These are phyloP conservation scores for Boulengeromyrus knoepffleri DNA, from an alignment of 2,113 vertebrate species.

Conservation along the genomic window DNA sequence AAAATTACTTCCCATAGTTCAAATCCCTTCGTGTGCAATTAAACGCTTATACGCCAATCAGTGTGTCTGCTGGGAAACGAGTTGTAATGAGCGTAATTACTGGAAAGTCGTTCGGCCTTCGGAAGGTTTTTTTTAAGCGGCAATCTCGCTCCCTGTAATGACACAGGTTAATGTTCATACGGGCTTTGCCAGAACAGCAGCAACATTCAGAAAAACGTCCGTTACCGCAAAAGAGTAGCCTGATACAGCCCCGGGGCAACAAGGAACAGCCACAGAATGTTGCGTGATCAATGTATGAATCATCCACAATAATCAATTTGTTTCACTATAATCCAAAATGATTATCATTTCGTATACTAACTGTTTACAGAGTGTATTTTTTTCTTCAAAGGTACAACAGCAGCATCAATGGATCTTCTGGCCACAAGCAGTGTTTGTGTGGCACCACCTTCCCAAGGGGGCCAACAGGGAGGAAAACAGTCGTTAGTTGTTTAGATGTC, in stretches of 20 bases:
- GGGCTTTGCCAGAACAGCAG: background rate
- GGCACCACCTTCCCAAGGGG: background rate
- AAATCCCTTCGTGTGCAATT: background rate
- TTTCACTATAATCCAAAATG: background rate
- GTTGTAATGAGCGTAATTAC: constrained; percentile 21
- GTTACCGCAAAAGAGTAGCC: background rate
- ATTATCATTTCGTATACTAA: background rate
- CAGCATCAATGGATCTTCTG: background rate
- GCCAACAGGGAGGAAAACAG: background rate
- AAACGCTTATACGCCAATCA: background rate
- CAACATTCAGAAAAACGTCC: background rate
- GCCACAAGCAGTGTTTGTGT: background rate
- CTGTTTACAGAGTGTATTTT: background rate
- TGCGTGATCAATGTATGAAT: background rate
- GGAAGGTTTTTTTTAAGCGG: background rate
- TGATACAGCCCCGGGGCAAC: background rate
- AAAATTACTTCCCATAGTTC: constrained; percentile 4
- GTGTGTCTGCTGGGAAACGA: constrained; percentile 1
- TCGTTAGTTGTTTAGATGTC: background rate
- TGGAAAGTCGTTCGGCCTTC: constrained; percentile 13
- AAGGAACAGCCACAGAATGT: background rate
- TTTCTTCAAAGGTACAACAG: background rate
- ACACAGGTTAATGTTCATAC: background rate
- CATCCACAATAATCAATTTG: background rate
- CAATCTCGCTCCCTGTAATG: constrained; percentile 21